Conservation (phyloP, 2,113 vertebrate genomes). For the Illadopsis cleaveri region DNA sequence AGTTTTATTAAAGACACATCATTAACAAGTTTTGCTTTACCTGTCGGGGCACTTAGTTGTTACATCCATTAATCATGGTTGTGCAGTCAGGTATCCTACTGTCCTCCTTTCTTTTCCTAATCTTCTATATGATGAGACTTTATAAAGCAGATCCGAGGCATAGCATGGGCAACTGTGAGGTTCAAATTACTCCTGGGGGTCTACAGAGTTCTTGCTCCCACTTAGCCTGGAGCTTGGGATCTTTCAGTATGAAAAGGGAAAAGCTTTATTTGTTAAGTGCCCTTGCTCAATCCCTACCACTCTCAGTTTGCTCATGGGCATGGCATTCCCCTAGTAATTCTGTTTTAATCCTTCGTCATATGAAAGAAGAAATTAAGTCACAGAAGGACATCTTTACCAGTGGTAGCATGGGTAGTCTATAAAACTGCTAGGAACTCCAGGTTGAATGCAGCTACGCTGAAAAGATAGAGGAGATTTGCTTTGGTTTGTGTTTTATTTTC, state of each 20-base stretch:
- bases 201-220: neutral
- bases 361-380: neutral
- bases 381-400: neutral
- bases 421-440: neutral
- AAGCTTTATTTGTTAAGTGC: neutral
- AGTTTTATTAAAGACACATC: neutral
- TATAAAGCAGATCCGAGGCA: neutral
- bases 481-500: neutral
- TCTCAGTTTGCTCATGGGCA: neutral
- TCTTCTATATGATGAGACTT: neutral
- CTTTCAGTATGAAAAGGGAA: neutral
- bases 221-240: neutral
- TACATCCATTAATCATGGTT: neutral
- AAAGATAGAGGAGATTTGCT: neutral
- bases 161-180: neutral
- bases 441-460: neutral
- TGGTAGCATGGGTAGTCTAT: slow-evolving; percentile 3
- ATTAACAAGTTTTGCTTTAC: neutral
- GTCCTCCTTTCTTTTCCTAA: neutral
- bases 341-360: neutral
- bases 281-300: neutral
- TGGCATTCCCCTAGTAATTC: neutral
- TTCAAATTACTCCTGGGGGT: neutral
- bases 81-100: neutral
- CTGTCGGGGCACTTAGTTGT: neutral